phyloP scores from a whole-genome alignment of 2,888 invertebrate species.

The Protophormia terraenovae region DNA sequence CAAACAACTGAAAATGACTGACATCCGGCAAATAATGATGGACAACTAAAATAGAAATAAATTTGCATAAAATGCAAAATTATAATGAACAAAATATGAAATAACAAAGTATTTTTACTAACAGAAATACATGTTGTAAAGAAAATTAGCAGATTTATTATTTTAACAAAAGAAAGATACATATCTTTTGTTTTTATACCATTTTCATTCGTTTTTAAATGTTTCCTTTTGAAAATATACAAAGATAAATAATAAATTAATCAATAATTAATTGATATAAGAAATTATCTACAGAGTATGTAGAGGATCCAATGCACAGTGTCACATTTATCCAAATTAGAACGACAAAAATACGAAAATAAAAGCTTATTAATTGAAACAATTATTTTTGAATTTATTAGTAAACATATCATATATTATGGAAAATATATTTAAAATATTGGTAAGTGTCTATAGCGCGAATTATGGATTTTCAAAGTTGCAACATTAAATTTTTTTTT shows the following conservation, averaged over 20 bases:
- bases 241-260: conserved; percentile 8
- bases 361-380: no score
- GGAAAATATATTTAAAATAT: no score
- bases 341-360: no score
- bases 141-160: conserved; percentile 41
- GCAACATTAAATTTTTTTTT: no score
- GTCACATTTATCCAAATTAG: no score
- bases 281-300: not conserved
- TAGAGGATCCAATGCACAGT: no score
- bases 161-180: not conserved
- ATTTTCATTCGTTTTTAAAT: not conserved
- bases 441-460: no score
- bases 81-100: not conserved
- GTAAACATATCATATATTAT: no score
- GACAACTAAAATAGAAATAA: conserved; percentile 60
- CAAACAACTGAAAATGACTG: conserved; percentile 59
- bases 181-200: not conserved
- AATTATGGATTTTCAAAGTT: no score
- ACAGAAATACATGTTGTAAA: not conserved
- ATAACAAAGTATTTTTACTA: not conserved
- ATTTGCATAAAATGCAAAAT: conserved; percentile 61
- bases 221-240: conserved; percentile 26
- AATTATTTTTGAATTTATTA: no score
- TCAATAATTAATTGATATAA: conserved; percentile 43
- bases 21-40: conserved; percentile 68